Evolutionary conservation across 2,888 invertebrate species (phyloP).

Genomic region (Elegia similella): DNA sequence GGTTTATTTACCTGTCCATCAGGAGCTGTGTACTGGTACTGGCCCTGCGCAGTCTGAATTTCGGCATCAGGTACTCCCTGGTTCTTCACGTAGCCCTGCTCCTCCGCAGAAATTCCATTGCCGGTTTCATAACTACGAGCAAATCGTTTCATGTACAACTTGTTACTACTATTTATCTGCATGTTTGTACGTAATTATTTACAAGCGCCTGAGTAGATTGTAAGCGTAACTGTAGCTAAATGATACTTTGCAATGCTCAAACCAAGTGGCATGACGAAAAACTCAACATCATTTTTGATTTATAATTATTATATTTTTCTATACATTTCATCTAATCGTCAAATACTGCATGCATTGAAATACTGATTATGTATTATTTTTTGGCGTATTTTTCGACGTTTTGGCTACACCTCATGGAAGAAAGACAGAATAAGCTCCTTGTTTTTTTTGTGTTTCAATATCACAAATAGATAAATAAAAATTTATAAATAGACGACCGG

Average conservation of each 20-base stretch:
- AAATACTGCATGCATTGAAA: too few relatives aligned
- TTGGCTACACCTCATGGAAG: too few relatives aligned
- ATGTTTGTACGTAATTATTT: slow-evolving; percentile 1
- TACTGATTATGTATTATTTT: too few relatives aligned
- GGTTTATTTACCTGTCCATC: slow-evolving; percentile 74
- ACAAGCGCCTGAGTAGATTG: slow-evolving; percentile 19
- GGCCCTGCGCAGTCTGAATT: slow-evolving; percentile 82
- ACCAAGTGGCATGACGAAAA: slow-evolving; percentile 2
- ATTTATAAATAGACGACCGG: too few relatives aligned
- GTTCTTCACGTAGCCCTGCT: slow-evolving; percentile 82
- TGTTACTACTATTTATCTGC: background rate
- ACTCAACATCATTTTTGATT: background rate
- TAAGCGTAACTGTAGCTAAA: slow-evolving; percentile 15
- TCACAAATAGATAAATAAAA: too few relatives aligned
- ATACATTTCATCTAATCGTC: too few relatives aligned
- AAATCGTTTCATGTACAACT: background rate
- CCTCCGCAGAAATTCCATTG: slow-evolving; percentile 84
- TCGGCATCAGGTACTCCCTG: slow-evolving; percentile 78
- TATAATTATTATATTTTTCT: too few relatives aligned
- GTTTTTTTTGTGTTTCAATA: too few relatives aligned
- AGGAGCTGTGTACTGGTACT: slow-evolving; percentile 82
- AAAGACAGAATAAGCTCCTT: too few relatives aligned
- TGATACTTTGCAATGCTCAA: slow-evolving; percentile 21
- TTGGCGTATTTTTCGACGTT: too few relatives aligned
- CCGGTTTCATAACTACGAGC: slow-evolving; percentile 82